Base-by-base conservation (phyloP, 2,113 vertebrate species). In the Turdus rufiventris region DNA sequence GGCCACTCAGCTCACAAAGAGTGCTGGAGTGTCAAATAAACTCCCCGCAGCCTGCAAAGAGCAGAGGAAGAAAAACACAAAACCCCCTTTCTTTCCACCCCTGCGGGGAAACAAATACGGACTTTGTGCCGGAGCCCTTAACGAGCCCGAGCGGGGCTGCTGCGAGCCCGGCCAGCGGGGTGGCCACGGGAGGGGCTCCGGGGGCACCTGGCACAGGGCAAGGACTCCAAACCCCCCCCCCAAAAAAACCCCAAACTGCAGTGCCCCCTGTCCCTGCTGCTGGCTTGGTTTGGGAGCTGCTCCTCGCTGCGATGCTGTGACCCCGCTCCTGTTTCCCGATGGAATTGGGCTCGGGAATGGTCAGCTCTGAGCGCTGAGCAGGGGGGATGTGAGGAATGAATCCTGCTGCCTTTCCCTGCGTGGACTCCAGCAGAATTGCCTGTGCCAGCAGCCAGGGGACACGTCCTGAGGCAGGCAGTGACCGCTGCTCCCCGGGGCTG, bases 11-110 rank as follows among this genome's bases (percentile, higher is more conserved):
- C 98, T 96, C 98, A 99, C 98, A 99, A 99, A 99, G 98, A 98
- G 98, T 81, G 97, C 97, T 96, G 98, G 98, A 98, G 98, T 99
- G 98, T 99, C 98, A 99, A 98, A 99, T 99, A 98, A 99, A 99
- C 98, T 98, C 97, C 89, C 98, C 98, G 97, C 97, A 97, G 97
- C 98, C 98, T 81, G 95, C 93, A 94, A 96, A 98, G 97, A 98
- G 91, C 88, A 57, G 53, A 94, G 95, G 90, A 94, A 94, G 74
- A 85, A 71, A 96, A 51, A 96, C 96, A 99, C 98, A 99, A 99
- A 98, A 98, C 98, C 98, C 98, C 98, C 98, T 99, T 99, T 99
- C 98, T 99, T 98, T 97, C 98, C 96, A 96, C 97, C 98, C 98
- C 97, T 96, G 96, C 95, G 78, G 98, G 98, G 98, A 98, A 98